Conservation (phyloP, 2,888 invertebrate genomes). For the Xestia sexstrigata region DNA sequence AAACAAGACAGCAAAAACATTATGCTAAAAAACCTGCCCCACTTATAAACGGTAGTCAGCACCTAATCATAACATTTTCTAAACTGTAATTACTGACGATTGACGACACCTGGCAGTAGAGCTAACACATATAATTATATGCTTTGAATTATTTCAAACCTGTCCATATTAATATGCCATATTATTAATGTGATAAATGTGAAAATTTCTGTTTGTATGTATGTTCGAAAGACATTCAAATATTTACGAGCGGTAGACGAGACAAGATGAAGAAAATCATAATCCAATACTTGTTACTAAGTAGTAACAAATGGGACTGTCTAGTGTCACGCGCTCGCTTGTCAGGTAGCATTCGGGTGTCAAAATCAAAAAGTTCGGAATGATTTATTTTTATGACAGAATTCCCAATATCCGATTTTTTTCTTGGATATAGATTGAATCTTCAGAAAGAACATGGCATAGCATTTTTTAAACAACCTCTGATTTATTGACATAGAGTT, state of each 20-base stretch:
- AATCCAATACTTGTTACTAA: too few relatives aligned
- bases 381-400: too few relatives aligned
- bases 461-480: background rate
- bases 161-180: slow-evolving; percentile 29
- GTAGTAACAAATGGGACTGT: too few relatives aligned
- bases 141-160: slow-evolving; percentile 33
- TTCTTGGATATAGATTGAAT: background rate
- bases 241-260: too few relatives aligned
- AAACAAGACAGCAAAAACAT: background rate
- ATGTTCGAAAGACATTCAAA: background rate
- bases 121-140: slow-evolving; percentile 47
- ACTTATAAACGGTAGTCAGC: slow-evolving; percentile 20
- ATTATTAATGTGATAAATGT: slow-evolving; percentile 2
- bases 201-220: background rate
- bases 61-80: slow-evolving; percentile 36
- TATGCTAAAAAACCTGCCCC: slow-evolving; percentile 17
- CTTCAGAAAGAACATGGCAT: background rate
- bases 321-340: too few relatives aligned
- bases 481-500: background rate
- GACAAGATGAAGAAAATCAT: too few relatives aligned
- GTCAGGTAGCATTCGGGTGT: too few relatives aligned
- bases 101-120: slow-evolving; percentile 9
- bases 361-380: too few relatives aligned
- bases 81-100: slow-evolving; percentile 51
- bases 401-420: too few relatives aligned